A percentile compares a stretch with the other conserved stretches of the same genome.
Conservation (phyloP, 2,113 vertebrate species). For the Dinomys branickii region DNA sequence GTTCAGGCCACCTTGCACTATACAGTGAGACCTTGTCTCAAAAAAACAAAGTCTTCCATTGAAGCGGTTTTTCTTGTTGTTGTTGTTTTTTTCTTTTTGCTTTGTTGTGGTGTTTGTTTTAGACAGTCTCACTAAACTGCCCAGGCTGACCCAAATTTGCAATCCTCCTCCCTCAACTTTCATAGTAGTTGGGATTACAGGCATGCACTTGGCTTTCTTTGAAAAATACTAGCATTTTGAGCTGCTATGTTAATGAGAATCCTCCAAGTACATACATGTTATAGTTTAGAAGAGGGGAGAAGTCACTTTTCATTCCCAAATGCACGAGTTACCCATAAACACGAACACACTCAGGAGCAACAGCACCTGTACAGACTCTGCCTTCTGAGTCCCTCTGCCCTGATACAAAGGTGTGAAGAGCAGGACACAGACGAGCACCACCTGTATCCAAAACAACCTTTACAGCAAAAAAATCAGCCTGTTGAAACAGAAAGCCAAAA, state of each 20-base stretch:
- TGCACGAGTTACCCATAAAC: background rate
- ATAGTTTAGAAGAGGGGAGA: background rate
- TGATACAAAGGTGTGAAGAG: background rate
- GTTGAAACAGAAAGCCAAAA: background rate
- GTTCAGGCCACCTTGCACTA: background rate
- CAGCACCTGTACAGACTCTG: background rate
- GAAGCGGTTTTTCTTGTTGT: background rate
- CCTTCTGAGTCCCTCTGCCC: background rate
- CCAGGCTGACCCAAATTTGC: background rate
- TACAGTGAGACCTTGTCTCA: background rate
- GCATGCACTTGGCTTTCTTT: background rate
- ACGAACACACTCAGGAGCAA: background rate
- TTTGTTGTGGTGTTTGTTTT: background rate
- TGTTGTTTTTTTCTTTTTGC: background rate
- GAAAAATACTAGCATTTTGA: background rate
- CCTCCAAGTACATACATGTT: background rate
- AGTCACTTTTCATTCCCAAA: slow-evolving; percentile 3
- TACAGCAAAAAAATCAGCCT: background rate
- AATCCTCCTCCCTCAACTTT: background rate
- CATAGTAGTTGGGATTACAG: background rate
- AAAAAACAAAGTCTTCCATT: background rate
- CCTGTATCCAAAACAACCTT: background rate
- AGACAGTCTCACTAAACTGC: background rate
- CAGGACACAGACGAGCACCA: background rate
- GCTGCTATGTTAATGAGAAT: background rate